Evolutionary conservation across 2,113 vertebrate genomes (phyloP), one percentile per base, ranked within the genome.

Genomic region (Ceyx melanurus): DNA sequence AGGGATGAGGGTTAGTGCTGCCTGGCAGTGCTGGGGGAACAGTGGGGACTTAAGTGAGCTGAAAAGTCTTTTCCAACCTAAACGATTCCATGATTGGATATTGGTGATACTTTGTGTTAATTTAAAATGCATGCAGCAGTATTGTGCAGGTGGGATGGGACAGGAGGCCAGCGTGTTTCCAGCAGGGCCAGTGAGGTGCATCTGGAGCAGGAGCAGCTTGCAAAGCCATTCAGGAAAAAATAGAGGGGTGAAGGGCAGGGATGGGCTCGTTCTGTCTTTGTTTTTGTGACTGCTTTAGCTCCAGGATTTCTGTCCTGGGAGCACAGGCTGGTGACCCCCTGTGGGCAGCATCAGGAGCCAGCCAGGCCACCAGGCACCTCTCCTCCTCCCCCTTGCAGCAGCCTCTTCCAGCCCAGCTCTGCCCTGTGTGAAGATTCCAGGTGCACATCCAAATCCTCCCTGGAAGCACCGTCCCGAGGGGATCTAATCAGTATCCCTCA

Each of bases 171-270:
- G 37, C 37, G 37, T 37, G 37, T 37, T 37, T 37, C 37, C 37
- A 37, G 37, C 37, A 37, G 37, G 37, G 37, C 37, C 37, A 37
- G 37, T 9, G 90, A 78, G 86, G 43, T 74, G 78, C 78, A 87
- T 80, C 88, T 91, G 92, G 67, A 54, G 81, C 60, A 72, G 67
- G 58, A 90, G 82, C 82, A 95, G 81, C 91, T 92, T 92, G 89
- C 80, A 94, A 92, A 94, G 67, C 78, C 86, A 91, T 91, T 94
- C 74, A 89, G 94, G 58, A 57, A 68, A 43, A 64, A 56, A 82
- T 43, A 17, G 74, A 58, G 81, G 86, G 62, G 71, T 73, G 73
- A 78, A 80, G 78, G 70, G 56, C 8, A 40, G 81, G 84, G 92
- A 86, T 28, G 54, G 74, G 42, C 25, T 90, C 58, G 42, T 78